Conservation (phyloP, 2,888 invertebrate species). For the Elegia similella region DNA sequence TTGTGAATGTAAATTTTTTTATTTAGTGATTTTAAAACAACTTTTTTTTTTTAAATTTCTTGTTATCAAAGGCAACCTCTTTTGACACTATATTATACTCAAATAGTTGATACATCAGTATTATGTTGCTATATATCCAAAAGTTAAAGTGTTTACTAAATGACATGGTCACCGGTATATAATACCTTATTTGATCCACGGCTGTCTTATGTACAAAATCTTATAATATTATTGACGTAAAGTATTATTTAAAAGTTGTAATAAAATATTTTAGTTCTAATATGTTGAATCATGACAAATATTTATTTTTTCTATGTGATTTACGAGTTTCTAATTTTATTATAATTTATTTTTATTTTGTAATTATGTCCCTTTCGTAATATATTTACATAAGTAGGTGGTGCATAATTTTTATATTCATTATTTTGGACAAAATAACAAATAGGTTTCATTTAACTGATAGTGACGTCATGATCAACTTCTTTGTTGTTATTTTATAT, state of each 20-base stretch:
- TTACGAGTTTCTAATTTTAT: constrained; percentile 21
- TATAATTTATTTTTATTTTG: constrained; percentile 6
- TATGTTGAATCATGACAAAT: constrained; percentile 75
- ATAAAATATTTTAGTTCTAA: constrained; percentile 56
- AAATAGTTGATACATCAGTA: constrained; percentile 28
- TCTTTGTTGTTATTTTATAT: background rate
- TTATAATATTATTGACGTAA: constrained; percentile 42
- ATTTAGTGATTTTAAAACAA: no score
- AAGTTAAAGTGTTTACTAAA: constrained; percentile 20
- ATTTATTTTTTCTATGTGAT: constrained; percentile 61
- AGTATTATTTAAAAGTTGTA: constrained; percentile 68
- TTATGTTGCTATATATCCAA: constrained; percentile 28
- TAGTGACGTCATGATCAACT: constrained; percentile 8
- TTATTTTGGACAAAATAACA: constrained; percentile 15
- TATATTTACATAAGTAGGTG: constrained; percentile 38
- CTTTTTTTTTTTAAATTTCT: no score
- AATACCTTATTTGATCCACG: constrained; percentile 30
- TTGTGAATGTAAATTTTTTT: background rate
- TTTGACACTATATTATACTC: constrained; percentile 9
- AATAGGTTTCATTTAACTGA: background rate
- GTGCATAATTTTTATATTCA: constrained; percentile 52
- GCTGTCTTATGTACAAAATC: constrained; percentile 69
- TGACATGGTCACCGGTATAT: constrained; percentile 51
- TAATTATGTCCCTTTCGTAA: constrained; percentile 5
- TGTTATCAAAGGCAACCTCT: background rate